A percentile compares a stretch with the other conserved stretches of the same genome.
These are phyloP conservation scores for Odontomachus brunneus DNA, from an alignment of 1,140 invertebrate species.

Conservation along the genomic window DNA sequence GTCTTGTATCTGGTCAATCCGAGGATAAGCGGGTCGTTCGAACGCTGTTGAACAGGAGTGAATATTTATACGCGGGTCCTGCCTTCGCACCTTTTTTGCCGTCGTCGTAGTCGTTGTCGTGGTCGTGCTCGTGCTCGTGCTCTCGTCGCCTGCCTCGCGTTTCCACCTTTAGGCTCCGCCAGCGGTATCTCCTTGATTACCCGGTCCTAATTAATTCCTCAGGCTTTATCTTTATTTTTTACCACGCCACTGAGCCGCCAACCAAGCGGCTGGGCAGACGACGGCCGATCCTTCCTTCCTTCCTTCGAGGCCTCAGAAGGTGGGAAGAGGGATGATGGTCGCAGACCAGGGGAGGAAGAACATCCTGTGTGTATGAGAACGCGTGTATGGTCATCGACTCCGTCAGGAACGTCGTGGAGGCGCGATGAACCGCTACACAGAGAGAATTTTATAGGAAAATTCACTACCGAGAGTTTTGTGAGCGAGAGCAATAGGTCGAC, in stretches of 20 bases:
- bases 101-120: slow-evolving; percentile 62
- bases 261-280: slow-evolving; percentile 49
- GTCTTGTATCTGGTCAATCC: slow-evolving; percentile 75
- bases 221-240: slow-evolving; percentile 83
- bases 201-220: slow-evolving; percentile 84
- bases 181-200: slow-evolving; percentile 83
- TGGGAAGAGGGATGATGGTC: slow-evolving; percentile 41
- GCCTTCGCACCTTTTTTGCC: slow-evolving; percentile 81
- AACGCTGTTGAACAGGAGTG: slow-evolving; percentile 82
- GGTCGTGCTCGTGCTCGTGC: slow-evolving; percentile 25
- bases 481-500: too few relatives aligned
- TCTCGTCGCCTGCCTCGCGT: slow-evolving; percentile 36
- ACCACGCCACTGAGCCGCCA: slow-evolving; percentile 43
- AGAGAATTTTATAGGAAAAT: background rate
- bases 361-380: background rate
- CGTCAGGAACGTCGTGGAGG: slow-evolving; percentile 61
- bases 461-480: too few relatives aligned
- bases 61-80: slow-evolving; percentile 82
- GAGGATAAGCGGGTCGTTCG: slow-evolving; percentile 80
- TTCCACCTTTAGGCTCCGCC: slow-evolving; percentile 56
- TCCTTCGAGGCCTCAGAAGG: too few relatives aligned
- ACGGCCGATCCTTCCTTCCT: slow-evolving; percentile 38
- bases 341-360: slow-evolving; percentile 1
- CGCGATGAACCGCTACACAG: slow-evolving; percentile 18
- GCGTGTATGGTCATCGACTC: slow-evolving; percentile 65